Evolutionary conservation across 2,888 invertebrate species (phyloP), one percentile per base, ranked within the genome.

Genomic region (Tillus elongatus): DNA sequence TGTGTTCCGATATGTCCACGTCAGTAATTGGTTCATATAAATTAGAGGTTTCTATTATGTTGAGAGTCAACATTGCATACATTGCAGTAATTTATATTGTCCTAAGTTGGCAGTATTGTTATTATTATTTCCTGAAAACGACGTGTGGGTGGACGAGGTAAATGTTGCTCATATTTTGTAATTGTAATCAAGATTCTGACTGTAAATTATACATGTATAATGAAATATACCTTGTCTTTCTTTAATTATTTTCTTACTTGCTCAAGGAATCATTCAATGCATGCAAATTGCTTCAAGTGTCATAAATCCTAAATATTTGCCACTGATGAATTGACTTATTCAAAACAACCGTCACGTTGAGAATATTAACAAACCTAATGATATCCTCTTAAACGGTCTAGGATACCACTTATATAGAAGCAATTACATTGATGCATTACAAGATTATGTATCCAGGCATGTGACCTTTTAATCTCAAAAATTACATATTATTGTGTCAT

Each of bases 161-260:
- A 63, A 61, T 60, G 63, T 57, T 53, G 55, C 52, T 53, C 61
- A 58, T 63, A 63, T 62, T 63, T 63, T 58, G 60, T 61, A 63
- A 63, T 63, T 63, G 60, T 54, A 61, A 63, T 63, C 61, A 62
- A 61, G 61, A 61, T 63, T 59, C 52, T 46, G 54, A 49, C 47
- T 46, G 58, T 54, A 56, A 57, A 58, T 59, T 60, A 47, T 51
- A 27, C 15, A 15, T 15, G 15, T 27, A 51, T 51, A 54, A 53
- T 57, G 54, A 54, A 53, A 54, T 49, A 38, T 31, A 14, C 32
- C 11, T 14, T 11, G 32, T 32, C 32, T 13, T 32, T 8, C 6
- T 32, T 32, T 32, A 32, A 32, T 32, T 32, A 11, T 32, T 32
- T 13, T 6, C 32, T 14, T 13, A 6, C 32, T 13, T 14, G 13